A percentile compares a stretch with the other conserved stretches of the same genome.
Evolutionary conservation across 2,113 vertebrate genomes (phyloP).

Genomic region (Cnemophilus loriae): DNA sequence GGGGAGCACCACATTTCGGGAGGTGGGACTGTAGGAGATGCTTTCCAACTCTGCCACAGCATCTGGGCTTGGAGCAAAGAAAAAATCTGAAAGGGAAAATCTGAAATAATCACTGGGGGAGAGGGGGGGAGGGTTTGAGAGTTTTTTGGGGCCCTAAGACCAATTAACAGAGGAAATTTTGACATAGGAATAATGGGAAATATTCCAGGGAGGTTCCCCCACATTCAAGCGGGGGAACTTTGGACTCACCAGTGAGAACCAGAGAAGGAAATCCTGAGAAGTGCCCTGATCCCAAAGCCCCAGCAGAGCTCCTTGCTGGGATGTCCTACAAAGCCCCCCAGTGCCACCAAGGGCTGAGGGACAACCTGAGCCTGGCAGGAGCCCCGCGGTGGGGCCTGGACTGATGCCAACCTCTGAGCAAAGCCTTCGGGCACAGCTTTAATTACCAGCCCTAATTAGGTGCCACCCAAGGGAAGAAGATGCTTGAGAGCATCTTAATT

Average conservation of each 20-base stretch:
- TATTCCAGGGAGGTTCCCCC: background rate
- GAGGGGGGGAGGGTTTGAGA: accelerated
- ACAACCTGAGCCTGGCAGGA: background rate
- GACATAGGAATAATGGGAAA: background rate
- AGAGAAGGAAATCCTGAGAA: background rate
- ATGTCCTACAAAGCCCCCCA: no score
- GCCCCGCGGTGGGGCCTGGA: background rate
- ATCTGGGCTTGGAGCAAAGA: background rate
- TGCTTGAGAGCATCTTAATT: background rate
- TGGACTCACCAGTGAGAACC: background rate
- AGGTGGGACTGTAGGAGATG: background rate
- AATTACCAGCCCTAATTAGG: background rate
- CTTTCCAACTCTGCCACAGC: background rate
- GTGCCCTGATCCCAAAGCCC: background rate
- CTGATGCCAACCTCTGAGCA: background rate
- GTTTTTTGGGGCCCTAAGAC: background rate
- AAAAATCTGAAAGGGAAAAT: no score
- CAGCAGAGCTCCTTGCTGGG: background rate
- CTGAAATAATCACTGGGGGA: background rate
- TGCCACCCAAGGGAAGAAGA: background rate
- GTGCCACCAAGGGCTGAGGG: background rate
- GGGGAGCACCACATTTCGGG: background rate
- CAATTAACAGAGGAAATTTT: background rate
- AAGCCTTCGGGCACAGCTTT: background rate
- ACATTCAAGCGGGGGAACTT: background rate